Evolutionary conservation across 2,797 vertebrate genomes (phyloP).

Genomic region (Characodon lateralis): DNA sequence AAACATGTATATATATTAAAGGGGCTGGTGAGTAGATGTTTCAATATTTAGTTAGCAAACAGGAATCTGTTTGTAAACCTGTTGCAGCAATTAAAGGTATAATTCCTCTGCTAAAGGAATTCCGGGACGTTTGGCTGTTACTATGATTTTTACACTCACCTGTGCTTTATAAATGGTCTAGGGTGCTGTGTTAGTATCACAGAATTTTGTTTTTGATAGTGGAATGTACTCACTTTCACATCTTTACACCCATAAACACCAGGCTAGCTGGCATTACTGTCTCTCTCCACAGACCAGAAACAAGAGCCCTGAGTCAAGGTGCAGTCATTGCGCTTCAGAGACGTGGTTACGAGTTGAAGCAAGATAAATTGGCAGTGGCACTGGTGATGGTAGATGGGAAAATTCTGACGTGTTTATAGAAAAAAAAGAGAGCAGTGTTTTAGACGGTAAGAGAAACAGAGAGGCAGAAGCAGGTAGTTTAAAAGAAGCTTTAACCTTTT

Average conservation of each 20-base stretch:
- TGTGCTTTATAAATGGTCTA: slow-evolving; percentile 32
- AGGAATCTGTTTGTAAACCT: neutral
- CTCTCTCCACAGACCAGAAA: slow-evolving; percentile 26
- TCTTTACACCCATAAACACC: slow-evolving; percentile 47
- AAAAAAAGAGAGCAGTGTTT: slow-evolving; percentile 8
- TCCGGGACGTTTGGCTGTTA: slow-evolving; percentile 3
- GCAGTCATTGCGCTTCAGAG: slow-evolving; percentile 51
- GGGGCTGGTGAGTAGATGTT: too few relatives aligned
- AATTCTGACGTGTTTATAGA: slow-evolving; percentile 15
- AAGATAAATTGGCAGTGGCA: slow-evolving; percentile 21
- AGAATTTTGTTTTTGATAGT: slow-evolving; percentile 39
- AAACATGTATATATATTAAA: too few relatives aligned
- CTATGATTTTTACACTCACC: slow-evolving; percentile 11
- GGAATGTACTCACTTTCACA: slow-evolving; percentile 19
- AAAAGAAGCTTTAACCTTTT: slow-evolving; percentile 61
- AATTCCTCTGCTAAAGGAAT: neutral
- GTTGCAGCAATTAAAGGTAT: neutral
- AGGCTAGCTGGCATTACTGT: slow-evolving; percentile 48
- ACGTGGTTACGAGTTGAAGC: slow-evolving; percentile 37
- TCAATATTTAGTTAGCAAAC: too few relatives aligned
- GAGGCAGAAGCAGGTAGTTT: slow-evolving; percentile 30
- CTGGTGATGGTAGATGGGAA: slow-evolving; percentile 39
- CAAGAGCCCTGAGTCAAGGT: slow-evolving; percentile 29
- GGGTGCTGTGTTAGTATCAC: slow-evolving; percentile 25
- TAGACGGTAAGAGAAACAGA: slow-evolving; percentile 19